Conservation (phyloP, 2,113 vertebrate species). For the Mystacornis crossleyi region DNA sequence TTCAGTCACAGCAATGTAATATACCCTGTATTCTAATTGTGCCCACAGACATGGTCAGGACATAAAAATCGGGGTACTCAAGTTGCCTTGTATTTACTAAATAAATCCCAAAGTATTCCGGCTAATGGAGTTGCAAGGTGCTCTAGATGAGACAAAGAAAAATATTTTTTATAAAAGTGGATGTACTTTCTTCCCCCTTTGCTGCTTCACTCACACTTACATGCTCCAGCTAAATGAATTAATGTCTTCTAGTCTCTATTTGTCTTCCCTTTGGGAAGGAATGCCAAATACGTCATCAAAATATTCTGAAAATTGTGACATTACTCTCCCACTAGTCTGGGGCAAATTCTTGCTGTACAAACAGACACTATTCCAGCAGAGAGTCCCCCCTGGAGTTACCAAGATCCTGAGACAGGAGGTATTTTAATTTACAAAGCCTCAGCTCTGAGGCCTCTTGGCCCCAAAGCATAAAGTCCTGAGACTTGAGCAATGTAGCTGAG, state of each 20-base stretch:
- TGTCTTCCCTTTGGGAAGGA: background rate
- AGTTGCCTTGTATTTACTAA: background rate
- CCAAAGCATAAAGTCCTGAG: background rate
- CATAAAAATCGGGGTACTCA: background rate
- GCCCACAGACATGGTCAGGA: background rate
- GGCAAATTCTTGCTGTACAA: background rate
- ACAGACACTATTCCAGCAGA: background rate
- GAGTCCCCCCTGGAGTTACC: fast-evolving
- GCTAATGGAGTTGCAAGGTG: background rate
- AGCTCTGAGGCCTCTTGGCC: background rate
- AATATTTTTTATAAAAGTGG: background rate
- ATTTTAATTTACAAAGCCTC: background rate
- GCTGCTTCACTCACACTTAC: background rate
- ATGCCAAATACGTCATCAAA: background rate
- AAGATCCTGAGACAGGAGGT: background rate
- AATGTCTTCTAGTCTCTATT: background rate
- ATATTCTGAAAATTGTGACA: background rate
- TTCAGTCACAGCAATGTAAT: background rate
- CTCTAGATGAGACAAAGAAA: background rate
- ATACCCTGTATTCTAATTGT: background rate
- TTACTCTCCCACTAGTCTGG: background rate
- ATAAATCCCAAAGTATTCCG: background rate
- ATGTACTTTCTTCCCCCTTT: background rate
- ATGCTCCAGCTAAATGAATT: background rate
- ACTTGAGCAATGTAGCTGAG: background rate